Percentiles rank a stretch among this genome's conserved stretches.
These are phyloP conservation scores for Oithona nana DNA, from an alignment of 2,888 invertebrate species.

Conservation along the genomic window DNA sequence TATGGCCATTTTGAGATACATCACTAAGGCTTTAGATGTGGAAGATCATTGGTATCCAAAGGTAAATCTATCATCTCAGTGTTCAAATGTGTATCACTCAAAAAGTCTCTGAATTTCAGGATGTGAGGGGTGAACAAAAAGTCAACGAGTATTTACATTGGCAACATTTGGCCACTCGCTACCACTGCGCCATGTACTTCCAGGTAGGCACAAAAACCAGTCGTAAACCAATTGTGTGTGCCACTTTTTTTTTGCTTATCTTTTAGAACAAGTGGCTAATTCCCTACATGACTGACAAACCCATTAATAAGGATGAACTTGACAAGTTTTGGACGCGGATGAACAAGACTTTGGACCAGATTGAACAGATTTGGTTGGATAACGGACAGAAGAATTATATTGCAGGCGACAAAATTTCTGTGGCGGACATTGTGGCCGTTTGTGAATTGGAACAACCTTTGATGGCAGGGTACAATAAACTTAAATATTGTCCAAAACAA, in stretches of 20 bases:
- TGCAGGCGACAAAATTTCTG: constrained; percentile 40
- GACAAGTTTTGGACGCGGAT: constrained; percentile 32
- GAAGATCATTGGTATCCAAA: constrained; percentile 46
- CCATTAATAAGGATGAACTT: constrained; percentile 30
- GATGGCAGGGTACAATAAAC: constrained; percentile 15
- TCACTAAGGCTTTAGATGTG: constrained; percentile 34
- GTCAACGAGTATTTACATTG: constrained; percentile 56
- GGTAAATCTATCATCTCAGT: too few species aligned
- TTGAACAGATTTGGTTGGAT: constrained; percentile 26
- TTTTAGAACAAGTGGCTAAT: constrained; percentile 24
- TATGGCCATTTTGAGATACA: constrained; percentile 50
- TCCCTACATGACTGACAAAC: constrained; percentile 34
- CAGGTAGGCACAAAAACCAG: constrained; percentile 25
- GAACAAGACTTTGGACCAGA: constrained; percentile 35
- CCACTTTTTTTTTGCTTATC: background rate
- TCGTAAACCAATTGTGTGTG: background rate
- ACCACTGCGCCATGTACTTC: constrained; percentile 40
- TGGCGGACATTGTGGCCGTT: constrained; percentile 53
- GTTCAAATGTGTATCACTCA: too few species aligned
- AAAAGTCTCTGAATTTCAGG: too few species aligned
- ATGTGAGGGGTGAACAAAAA: constrained; percentile 38
- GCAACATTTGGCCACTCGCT: constrained; percentile 48
- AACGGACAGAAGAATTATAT: constrained; percentile 34
- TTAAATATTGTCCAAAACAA: background rate
- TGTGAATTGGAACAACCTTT: constrained; percentile 54